These are phyloP conservation scores for Andrena minutula DNA, from an alignment of 2,888 invertebrate genomes.

Conservation along the genomic window DNA sequence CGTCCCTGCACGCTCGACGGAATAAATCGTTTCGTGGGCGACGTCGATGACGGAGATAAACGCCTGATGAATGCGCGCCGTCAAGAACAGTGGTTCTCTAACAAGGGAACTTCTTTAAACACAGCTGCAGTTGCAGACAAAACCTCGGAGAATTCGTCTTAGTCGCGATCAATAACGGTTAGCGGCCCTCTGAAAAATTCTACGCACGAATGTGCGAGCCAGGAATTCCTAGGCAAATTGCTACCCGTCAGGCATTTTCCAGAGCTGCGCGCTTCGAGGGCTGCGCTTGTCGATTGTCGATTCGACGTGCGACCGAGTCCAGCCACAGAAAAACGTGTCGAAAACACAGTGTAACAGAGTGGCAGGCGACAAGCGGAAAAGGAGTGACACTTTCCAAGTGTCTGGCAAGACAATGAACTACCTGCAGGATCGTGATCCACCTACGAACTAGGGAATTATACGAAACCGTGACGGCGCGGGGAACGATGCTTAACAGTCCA, in stretches of 20 bases:
- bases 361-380: slow-evolving; percentile 41
- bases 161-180: no score
- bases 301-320: slow-evolving; percentile 9
- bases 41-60: slow-evolving; percentile 38
- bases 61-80: slow-evolving; percentile 2
- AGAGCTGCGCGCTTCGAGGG: neutral
- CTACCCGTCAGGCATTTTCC: no score
- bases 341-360: slow-evolving; percentile 19
- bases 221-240: no score
- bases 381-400: slow-evolving; percentile 58
- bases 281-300: neutral
- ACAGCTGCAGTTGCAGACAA: no score
- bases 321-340: neutral
- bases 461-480: slow-evolving; percentile 10
- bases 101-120: neutral
- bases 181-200: no score
- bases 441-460: slow-evolving; percentile 52
- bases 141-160: no score
- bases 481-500: neutral
- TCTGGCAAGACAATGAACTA: slow-evolving; percentile 53
- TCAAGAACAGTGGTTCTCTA: slow-evolving; percentile 14
- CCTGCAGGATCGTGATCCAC: slow-evolving; percentile 43
- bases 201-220: no score
- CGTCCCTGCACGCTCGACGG: slow-evolving; percentile 30
- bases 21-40: slow-evolving; percentile 27